These are phyloP conservation scores for Junonia oenone DNA, from an alignment of 2,888 invertebrate species.

Conservation along the genomic window DNA sequence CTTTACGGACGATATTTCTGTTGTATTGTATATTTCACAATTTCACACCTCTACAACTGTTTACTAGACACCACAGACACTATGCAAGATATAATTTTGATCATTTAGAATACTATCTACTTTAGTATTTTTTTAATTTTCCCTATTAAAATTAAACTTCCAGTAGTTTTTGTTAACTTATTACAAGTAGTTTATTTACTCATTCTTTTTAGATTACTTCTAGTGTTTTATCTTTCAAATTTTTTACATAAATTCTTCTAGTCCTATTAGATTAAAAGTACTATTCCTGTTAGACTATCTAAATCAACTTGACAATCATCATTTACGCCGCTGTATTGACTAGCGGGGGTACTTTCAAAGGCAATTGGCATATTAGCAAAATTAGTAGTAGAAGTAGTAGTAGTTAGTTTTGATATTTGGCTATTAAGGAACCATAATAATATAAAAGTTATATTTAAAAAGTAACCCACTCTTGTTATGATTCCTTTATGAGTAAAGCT, in stretches of 20 bases:
- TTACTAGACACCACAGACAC: constrained; percentile 1
- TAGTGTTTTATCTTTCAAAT: too few relatives aligned
- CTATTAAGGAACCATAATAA: constrained; percentile 6
- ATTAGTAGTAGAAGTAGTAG: not conserved
- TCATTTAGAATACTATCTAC: too few relatives aligned
- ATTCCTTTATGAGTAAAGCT: constrained; percentile 10
- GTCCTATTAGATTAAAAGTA: not conserved
- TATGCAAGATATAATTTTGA: not conserved
- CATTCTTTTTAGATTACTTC: not conserved
- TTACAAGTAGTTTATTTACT: not conserved
- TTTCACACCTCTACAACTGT: constrained; percentile 3
- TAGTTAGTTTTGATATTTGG: constrained; percentile 10
- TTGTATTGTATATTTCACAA: constrained; percentile 34
- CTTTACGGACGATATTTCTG: constrained; percentile 41
- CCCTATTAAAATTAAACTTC: not conserved
- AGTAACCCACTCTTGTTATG: not conserved
- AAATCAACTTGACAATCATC: constrained; percentile 30
- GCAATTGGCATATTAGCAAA: constrained; percentile 13
- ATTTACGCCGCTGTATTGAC: constrained; percentile 65
- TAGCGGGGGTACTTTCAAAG: constrained; percentile 44
- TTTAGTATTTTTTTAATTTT: not conserved
- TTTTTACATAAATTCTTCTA: not conserved
- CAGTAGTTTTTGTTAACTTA: not conserved
- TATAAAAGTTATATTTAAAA: not conserved
- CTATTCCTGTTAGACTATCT: too few relatives aligned